These are phyloP conservation scores for Cataglyphis hispanica DNA, from an alignment of 1,140 invertebrate species.

Conservation along the genomic window DNA sequence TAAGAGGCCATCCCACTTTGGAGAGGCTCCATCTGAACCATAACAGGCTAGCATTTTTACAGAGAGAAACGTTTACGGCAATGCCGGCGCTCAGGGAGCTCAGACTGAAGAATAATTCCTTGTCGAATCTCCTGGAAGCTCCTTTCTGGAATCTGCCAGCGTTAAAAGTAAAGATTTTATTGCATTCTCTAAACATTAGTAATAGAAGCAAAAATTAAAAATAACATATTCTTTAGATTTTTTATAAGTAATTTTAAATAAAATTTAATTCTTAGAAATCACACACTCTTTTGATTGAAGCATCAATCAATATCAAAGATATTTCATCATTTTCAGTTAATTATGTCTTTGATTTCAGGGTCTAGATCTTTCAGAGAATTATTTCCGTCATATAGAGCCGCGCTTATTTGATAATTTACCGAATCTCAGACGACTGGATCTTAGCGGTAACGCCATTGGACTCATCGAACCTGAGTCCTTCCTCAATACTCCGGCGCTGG, in stretches of 20 bases:
- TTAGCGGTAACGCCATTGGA: constrained; percentile 92
- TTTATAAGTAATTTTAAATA: constrained; percentile 1
- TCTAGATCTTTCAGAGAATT: constrained; percentile 93
- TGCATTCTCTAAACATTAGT: neutral
- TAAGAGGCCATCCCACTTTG: constrained; percentile 92
- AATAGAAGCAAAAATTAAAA: too few species aligned
- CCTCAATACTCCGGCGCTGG: constrained; percentile 90
- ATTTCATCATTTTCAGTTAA: neutral
- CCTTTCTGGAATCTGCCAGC: constrained; percentile 94
- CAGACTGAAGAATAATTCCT: constrained; percentile 92
- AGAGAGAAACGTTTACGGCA: constrained; percentile 91
- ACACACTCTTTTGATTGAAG: neutral
- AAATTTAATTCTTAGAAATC: neutral
- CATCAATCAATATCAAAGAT: too few species aligned
- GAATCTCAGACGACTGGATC: constrained; percentile 91
- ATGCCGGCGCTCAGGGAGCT: constrained; percentile 94
- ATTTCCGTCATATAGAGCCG: constrained; percentile 90
- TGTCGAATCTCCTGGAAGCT: constrained; percentile 88
- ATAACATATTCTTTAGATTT: too few species aligned
- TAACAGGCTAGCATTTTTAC: constrained; percentile 91
- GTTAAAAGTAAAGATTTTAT: constrained; percentile 87
- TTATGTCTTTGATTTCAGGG: constrained; percentile 83
- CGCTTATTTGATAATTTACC: constrained; percentile 91
- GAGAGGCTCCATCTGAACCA: constrained; percentile 93
- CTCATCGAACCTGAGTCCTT: constrained; percentile 92